Evolutionary conservation across 2,888 invertebrate genomes (phyloP), one percentile per base, ranked within the genome.

Genomic region (Zygaena filipendulae): DNA sequence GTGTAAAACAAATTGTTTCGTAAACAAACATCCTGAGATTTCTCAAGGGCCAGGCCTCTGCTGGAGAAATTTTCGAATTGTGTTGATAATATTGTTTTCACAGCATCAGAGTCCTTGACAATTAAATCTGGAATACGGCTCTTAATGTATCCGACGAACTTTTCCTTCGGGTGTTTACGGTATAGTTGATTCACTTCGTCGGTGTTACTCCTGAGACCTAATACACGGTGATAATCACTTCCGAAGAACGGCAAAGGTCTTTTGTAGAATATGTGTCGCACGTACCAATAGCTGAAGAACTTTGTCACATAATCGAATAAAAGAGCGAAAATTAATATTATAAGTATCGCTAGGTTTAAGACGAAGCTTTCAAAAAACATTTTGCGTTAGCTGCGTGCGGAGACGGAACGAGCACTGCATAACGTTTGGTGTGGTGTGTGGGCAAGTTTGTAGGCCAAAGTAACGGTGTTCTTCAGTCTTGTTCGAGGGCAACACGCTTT

Each of bases 21-120:
- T 66, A 79, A 60, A 69, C 75, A 77, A 71, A 74, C 67, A 74
- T 79, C 79, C 64, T 54, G 60, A 58, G 77, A 74, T 66, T 71
- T 75, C 68, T 72, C 72, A 62, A 79, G 64, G 54, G 59, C 63
- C 45, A 70, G 64, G 49, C 79, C 79, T 58, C 77, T 60, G 53
- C 67, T 62, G 59, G 71, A 67, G 66, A 79, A 79, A 69, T 71
- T 60, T 42, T 61, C 59, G 46, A 70, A 75, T 59, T 75, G 74
- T 43, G 74, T 67, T 38, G 68, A 72, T 59, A 79, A 52, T 46
- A 77, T 61, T 50, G 63, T 66, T 54, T 71, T 69, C 49, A 71
- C 54, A 22, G 59, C 54, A 40, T 72, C 68, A 41, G 74, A 63
- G 43, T 75, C 72, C 51, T 69, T 69, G 31, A 79, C 63, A 43